Conservation (phyloP, 2,888 invertebrate species). For the Cyclophora albipunctata region DNA sequence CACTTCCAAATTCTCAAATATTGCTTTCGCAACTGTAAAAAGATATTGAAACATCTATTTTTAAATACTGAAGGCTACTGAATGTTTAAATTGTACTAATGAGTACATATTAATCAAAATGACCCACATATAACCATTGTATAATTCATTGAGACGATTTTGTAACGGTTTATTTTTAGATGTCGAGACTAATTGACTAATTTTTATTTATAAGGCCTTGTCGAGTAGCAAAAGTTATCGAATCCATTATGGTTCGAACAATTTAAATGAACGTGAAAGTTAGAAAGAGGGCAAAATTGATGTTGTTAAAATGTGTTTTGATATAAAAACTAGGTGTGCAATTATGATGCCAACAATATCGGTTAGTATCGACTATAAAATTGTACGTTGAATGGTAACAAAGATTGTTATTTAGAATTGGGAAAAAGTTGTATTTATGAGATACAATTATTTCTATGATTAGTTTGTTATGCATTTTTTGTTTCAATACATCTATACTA, state of each 20-base stretch:
- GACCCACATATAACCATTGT: no score
- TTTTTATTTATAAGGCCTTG: no score
- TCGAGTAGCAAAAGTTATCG: no score
- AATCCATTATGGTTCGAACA: no score
- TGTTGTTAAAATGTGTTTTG: slow-evolving; percentile 9
- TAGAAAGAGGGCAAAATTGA: slow-evolving; percentile 5
- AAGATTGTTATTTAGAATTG: slow-evolving; percentile 12
- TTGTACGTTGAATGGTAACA: slow-evolving; percentile 11
- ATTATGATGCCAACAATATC: slow-evolving; percentile 5
- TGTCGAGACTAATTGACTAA: no score
- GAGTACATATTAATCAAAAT: no score
- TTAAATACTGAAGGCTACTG: neutral
- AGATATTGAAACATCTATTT: neutral
- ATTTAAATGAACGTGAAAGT: slow-evolving; percentile 12
- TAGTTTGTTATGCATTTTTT: no score
- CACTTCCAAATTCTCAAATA: slow-evolving; percentile 60
- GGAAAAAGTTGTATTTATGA: slow-evolving; percentile 2
- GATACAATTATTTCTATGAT: no score
- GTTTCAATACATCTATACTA: no score
- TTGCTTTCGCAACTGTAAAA: slow-evolving; percentile 53
- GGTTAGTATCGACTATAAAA: slow-evolving; percentile 6
- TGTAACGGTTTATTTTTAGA: no score
- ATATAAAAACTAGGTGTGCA: slow-evolving; percentile 13
- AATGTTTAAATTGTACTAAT: no score
- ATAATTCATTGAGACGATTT: no score